Evolutionary conservation across 2,797 vertebrate genomes (phyloP).

Genomic region (Pogonophryne albipinna): DNA sequence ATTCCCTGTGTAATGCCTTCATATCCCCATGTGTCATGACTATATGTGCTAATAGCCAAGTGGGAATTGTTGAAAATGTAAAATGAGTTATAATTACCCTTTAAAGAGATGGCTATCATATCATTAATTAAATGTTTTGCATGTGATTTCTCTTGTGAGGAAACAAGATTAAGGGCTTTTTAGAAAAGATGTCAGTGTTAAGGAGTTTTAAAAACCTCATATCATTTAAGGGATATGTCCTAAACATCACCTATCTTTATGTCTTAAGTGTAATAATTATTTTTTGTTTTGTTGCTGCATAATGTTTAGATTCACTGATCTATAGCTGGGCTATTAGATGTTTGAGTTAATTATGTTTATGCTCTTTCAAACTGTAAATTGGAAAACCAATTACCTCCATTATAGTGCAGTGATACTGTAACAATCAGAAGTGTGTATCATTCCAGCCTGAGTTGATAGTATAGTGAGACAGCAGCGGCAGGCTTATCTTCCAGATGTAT

Average conservation of each 20-base stretch:
- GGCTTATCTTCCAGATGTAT: slow-evolving; percentile 13
- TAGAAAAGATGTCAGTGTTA: slow-evolving; percentile 5
- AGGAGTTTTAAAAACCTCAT: background rate
- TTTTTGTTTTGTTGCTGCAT: background rate
- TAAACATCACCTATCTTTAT: background rate
- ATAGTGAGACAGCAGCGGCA: slow-evolving; percentile 25
- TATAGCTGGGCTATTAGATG: slow-evolving; percentile 48
- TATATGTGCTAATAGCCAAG: slow-evolving; percentile 18
- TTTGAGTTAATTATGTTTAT: slow-evolving; percentile 16
- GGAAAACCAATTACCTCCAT: slow-evolving; percentile 61
- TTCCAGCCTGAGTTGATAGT: background rate
- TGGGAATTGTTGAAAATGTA: slow-evolving; percentile 32
- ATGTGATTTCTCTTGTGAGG: slow-evolving; percentile 38
- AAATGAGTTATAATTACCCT: slow-evolving; percentile 19
- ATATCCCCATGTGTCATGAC: slow-evolving; percentile 7
- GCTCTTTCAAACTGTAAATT: slow-evolving; percentile 48
- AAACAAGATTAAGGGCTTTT: slow-evolving; percentile 38
- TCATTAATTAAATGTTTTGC: slow-evolving; percentile 27
- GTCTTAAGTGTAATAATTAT: slow-evolving; percentile 21
- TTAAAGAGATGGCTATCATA: slow-evolving; percentile 13
- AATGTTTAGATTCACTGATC: slow-evolving; percentile 14
- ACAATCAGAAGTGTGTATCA: slow-evolving; percentile 22
- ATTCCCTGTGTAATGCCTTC: slow-evolving; percentile 23
- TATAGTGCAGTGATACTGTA: slow-evolving; percentile 23
- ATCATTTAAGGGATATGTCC: slow-evolving; percentile 4